Evolutionary conservation across 1,140 invertebrate genomes (phyloP), one percentile per base, ranked within the genome.

Genomic region (Dryas iulia): DNA sequence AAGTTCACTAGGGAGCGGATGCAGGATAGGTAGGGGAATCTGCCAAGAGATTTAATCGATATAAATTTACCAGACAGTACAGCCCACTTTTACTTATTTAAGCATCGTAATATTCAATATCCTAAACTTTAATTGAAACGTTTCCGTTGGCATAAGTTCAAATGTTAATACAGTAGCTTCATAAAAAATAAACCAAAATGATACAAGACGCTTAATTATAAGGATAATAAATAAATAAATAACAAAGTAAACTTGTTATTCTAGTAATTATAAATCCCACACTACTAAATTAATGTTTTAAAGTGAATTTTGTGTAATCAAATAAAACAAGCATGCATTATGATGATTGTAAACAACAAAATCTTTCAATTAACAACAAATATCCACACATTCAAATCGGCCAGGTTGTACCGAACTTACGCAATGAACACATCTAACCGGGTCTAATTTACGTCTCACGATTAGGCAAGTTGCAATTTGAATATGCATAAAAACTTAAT

Each of bases 21-120:
- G 77, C 72, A 82, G 69, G 78, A 74, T 74, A 74, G 75, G 79
- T 83, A 77, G 74, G 83, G 80, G 76, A 75, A 61, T 72, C 73
- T 35, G 81, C 80, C 81, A 76, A 83, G 79, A 62, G 76, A 79
- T 65, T 63, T 47, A 83, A 89, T 87, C 86, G 69, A 87, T 87
- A 87, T 79, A 67, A 79, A 76, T 77, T 67, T 65, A 59, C 68
- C 61, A 75, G 71, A 72, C 72, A 54, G 54, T 24, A 30, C 39
- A 35, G 31, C 30, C 30, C 24, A 64, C 26, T 62, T 28, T 56
- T 8, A 24, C 14, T 47, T 0, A 47, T 47, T 47, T 56, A 6
- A 56, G 4, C 10, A n/a, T 21, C 11, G 0, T 23, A 62, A 28
- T 28, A 53, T 47, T 53, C 18, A 39, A 26, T 47, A 35, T 47